Base-by-base conservation (phyloP, 2,113 vertebrate species). In the Microtus oregoni region DNA sequence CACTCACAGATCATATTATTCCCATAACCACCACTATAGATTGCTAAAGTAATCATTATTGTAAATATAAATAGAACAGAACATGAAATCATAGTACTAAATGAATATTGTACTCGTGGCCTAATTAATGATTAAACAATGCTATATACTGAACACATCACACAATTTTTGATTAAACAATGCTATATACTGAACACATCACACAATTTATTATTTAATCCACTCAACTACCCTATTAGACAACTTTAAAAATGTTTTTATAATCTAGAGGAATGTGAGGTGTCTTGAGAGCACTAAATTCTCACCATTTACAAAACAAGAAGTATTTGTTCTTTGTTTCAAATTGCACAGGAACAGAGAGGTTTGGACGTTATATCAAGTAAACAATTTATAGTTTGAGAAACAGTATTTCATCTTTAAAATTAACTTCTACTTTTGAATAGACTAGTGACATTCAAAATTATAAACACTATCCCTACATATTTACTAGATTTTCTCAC, bases 121-220 rank as follows among this genome's bases (percentile, higher is more conserved):
- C 35, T 90, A 91, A 97, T 89, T 94, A 91, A 78, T 47, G 76
- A 92, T 70, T 47, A 96, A 87, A 15, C 35, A 52, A 73, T 88
- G 92, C 3, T 86, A 38, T 79, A n/a, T 30, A 68, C n/a, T n/a
- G 86, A 70, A 47, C 19, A 12, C 2, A 63, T 92, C n/a, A 61
- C 12, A 52, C 50, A 78, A 86, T 35, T 67, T 86, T 41, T 47
- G 76, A 92, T 70, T 47, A 96, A 87, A 15, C 35, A 52, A 73
- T 88, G 94, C 3, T 86, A 38, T 79, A n/a, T 30, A 68, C n/a
- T n/a, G 86, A 70, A 47, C 19, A 12, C 2, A 63, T 92, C n/a
- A 61, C 9, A 52, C 50, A 78, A 86, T 35, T 67, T 86, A 85
- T 92, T 1, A 90, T 65, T 90, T 90, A 88, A 38, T 85, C 67